Percentiles rank a stretch among this genome's conserved stretches.
Evolutionary conservation across 2,113 vertebrate species (phyloP).

Genomic region (Silurus meridionalis): DNA sequence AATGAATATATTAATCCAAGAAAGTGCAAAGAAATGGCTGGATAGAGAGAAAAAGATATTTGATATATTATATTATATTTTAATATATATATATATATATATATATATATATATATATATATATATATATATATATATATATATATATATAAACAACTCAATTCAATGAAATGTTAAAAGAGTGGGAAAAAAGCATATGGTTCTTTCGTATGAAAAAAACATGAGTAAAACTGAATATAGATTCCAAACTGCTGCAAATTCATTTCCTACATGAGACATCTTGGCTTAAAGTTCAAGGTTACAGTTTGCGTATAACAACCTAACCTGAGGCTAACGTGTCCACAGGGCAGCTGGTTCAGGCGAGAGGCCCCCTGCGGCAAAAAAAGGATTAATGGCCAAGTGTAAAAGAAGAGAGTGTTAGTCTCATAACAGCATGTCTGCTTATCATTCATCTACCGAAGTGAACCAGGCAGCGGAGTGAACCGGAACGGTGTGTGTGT

Average conservation of each 20-base stretch:
- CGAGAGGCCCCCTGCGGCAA: constrained; percentile 35
- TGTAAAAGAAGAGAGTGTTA: constrained; percentile 40
- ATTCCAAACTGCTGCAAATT: constrained; percentile 43
- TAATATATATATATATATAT: constrained; percentile 20
- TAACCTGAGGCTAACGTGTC: constrained; percentile 43
- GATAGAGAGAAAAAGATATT: constrained; percentile 32
- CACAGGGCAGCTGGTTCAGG: constrained; percentile 16
- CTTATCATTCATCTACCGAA: constrained; percentile 43
- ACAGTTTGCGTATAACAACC: constrained; percentile 44
- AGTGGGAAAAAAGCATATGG: constrained; percentile 26
- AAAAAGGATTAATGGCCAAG: constrained; percentile 49
- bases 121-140: constrained; percentile 6
- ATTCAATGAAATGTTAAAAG: constrained; percentile 71
- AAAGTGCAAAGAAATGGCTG: constrained; percentile 47
- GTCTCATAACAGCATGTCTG: constrained; percentile 39
- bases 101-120: constrained; percentile 14
- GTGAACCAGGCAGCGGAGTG: background rate
- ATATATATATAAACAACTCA: constrained; percentile 12
- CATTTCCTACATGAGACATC: constrained; percentile 21
- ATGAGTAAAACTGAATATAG: constrained; percentile 42
- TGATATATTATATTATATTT: too few species aligned
- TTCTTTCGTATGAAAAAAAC: constrained; percentile 39
- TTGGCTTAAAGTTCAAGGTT: constrained; percentile 51
- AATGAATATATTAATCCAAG: constrained; percentile 77
- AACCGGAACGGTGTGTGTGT: background rate